Conservation (phyloP, 2,888 invertebrate species). For the Lepidonotus clava region DNA sequence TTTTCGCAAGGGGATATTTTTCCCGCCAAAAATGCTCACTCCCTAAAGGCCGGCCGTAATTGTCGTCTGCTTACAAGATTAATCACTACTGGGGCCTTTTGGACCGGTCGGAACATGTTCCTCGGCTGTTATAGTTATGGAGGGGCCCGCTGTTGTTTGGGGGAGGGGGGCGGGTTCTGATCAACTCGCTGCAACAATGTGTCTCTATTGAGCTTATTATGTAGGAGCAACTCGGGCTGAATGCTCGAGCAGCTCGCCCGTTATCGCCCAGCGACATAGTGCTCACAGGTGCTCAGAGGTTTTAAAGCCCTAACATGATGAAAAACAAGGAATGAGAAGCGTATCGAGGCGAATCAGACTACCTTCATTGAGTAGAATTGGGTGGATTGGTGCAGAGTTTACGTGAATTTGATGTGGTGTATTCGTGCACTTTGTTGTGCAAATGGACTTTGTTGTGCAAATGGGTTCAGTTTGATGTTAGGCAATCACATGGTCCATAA, state of each 20-base stretch:
- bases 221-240: neutral
- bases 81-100: neutral
- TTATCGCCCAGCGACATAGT: neutral
- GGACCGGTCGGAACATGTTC: neutral
- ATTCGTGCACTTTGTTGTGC: too few relatives aligned
- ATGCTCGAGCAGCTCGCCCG: neutral
- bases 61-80: constrained; percentile 3
- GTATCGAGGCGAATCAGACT: too few relatives aligned
- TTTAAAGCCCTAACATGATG: too few relatives aligned
- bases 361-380: too few relatives aligned
- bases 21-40: neutral
- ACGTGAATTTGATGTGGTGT: too few relatives aligned
- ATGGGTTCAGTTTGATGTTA: too few relatives aligned
- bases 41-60: neutral
- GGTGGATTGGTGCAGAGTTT: too few relatives aligned
- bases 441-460: too few relatives aligned
- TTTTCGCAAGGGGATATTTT: too few relatives aligned
- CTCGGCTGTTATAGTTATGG: neutral
- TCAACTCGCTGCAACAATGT: neutral
- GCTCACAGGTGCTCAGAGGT: constrained; percentile 1
- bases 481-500: too few relatives aligned
- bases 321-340: too few relatives aligned
- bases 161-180: neutral
- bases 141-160: neutral
- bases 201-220: constrained; percentile 17